Base-by-base conservation (phyloP, 2,888 invertebrate species). In the Ptychoptera contaminata region DNA sequence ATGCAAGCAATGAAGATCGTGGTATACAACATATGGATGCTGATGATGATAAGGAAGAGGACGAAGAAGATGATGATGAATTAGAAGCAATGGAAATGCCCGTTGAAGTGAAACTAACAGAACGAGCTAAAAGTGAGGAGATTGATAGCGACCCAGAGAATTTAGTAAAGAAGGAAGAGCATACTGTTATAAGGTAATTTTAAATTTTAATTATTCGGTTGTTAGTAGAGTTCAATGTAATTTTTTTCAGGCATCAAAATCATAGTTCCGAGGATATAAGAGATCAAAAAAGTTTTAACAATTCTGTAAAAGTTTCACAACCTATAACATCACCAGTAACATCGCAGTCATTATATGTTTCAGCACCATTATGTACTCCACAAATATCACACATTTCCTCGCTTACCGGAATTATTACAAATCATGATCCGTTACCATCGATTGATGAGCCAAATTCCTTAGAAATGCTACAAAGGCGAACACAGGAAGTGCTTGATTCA, bases 401-500 rank as follows among this genome's bases (percentile, higher is more conserved):
- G 7, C 7, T 23, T 5, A 23, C 85, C 51, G 77, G 83, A 52
- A 86, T 86, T 57, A 86, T 87, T 53, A 87, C 85, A 46, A 82
- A 81, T 59, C 82, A 83, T 58, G 82, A 82, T 65, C 79, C 81
- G 50, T 75, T 77, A 51, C 81, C 82, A 37, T 76, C 79, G 50
- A 73, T 80, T 40, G 64, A 73, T 36, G 84, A 85, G 58, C 86
- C 86, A 60, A 92, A 91, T 65, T 90, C 91, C 2, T 68, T 92
- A 54, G 91, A 92, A 67, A 82, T 91, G 81, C 70, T 92, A 49
- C 91, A 92, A 63, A 82, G 85, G 62, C 75, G 90, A 54, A 88
- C 92, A 32, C 90, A 91, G 67, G 91, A 91, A 71, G 91, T 92
- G 46, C 70, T 92, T 49, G 91, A 91, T 62, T 91, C 88, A 55